Evolutionary conservation across 2,797 vertebrate genomes (phyloP).

Genomic region (Cirrhinus mrigala): DNA sequence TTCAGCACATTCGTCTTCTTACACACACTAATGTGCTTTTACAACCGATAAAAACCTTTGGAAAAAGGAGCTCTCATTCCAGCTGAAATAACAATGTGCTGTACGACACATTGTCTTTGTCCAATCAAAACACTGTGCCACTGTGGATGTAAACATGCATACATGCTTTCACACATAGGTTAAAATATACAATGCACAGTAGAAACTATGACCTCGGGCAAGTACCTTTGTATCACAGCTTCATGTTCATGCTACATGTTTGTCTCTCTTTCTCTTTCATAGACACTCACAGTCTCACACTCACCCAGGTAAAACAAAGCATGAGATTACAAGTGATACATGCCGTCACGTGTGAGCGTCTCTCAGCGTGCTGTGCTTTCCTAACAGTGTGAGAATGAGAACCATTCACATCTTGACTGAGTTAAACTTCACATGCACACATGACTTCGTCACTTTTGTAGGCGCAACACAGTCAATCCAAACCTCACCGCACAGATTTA

Average conservation of each 20-base stretch:
- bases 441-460: conserved; percentile 9
- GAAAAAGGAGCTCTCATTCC: not conserved
- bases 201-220: not conserved
- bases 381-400: conserved; percentile 5
- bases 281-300: not conserved
- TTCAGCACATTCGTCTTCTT: not conserved
- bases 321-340: not conserved
- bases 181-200: not conserved
- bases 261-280: not conserved
- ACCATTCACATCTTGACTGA: conserved; percentile 30
- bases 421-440: conserved; percentile 35
- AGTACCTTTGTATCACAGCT: not conserved
- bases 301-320: not conserved
- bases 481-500: not conserved
- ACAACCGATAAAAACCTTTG: conserved; percentile 34
- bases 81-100: conserved; percentile 42
- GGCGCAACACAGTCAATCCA: not conserved
- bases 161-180: not conserved
- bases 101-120: not conserved
- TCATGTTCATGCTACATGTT: not conserved
- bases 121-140: not conserved
- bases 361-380: conserved; percentile 14
- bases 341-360: not conserved
- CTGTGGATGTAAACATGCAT: not conserved
- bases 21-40: conserved; percentile 40